Evolutionary conservation across 2,888 invertebrate genomes (phyloP), one percentile per base, ranked within the genome.

Genomic region (Hedychridium roseum): DNA sequence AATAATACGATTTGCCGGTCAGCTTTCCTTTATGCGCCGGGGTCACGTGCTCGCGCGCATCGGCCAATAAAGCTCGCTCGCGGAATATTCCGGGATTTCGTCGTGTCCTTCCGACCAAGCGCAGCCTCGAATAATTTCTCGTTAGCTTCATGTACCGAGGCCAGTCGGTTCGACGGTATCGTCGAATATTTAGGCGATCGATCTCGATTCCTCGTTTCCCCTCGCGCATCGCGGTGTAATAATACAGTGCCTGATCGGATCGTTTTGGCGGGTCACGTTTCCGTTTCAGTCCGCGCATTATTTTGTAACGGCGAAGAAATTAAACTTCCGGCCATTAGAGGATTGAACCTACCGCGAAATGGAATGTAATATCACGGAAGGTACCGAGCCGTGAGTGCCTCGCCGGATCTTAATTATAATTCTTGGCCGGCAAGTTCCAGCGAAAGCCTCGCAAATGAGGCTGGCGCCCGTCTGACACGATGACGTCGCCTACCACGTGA

Each of bases 361-460:
- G 73, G 73, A 74, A 74, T 73, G 74, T 74, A 74, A 74, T 74
- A 74, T 73, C 70, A 69, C 60, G 60, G 59, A 65, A 68, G 63
- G 65, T 62, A 60, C 6, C 15, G 50, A 36, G 32, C 28, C 38
- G 39, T 46, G 34, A 44, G 61, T 46, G 42, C 42, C 56, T 46
- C 57, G 65, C 52, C 61, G 71, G 71, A 69, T 73, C 76, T 76
- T 72, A 73, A 76, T 75, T 74, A 71, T 75, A 73, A 76, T 74
- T 76, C 73, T 73, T 72, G 71, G 67, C 71, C 70, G 73, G 68
- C 65, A 73, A 72, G 70, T 74, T 73, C 65, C 62, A 60, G 62
- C 67, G 68, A 70, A 70, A 71, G 70, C 68, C 70, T 62, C 65
- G 68, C 64, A 73, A 74, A 75, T 74, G 71, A 71, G 72, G 67